Percentiles rank a stretch among this genome's conserved stretches.
These are phyloP conservation scores for Eumaeus atala DNA, from an alignment of 1,140 invertebrate species.

Conservation along the genomic window DNA sequence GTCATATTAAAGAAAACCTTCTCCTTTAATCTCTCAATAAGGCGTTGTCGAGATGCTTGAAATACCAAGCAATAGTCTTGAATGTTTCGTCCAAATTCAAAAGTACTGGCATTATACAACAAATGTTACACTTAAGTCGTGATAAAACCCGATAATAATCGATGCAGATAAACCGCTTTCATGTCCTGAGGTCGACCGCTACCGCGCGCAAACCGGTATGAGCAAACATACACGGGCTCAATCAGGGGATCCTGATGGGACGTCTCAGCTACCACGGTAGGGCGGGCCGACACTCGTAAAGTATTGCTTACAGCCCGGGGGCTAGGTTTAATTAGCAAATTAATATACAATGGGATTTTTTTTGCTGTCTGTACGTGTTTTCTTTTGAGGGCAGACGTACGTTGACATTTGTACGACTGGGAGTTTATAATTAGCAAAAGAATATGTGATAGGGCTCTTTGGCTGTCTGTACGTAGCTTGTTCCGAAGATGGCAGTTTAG, in stretches of 20 bases:
- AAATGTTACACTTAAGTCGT: conserved; percentile 3
- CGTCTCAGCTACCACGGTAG: conserved; percentile 31
- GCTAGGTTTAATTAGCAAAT: conserved; percentile 42
- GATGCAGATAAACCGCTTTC: conserved; percentile 1
- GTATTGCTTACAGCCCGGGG: conserved; percentile 47
- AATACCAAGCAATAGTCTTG: too few species aligned
- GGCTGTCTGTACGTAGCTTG: too few species aligned
- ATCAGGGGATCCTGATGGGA: conserved; percentile 57
- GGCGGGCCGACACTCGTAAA: conserved; percentile 51
- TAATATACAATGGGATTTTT: conserved; percentile 21
- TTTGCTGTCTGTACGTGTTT: neutral
- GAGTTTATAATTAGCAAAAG: too few species aligned
- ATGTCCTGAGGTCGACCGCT: conserved; percentile 5
- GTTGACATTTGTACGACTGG: too few species aligned
- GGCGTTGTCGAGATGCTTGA: too few species aligned
- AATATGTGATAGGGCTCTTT: too few species aligned
- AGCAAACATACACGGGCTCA: conserved; percentile 37
- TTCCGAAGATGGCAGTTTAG: too few species aligned
- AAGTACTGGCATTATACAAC: too few species aligned
- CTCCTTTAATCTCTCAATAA: too few species aligned
- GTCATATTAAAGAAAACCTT: too few species aligned
- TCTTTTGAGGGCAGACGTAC: too few species aligned
- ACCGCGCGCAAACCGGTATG: conserved; percentile 13
- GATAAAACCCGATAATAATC: conserved; percentile 2
- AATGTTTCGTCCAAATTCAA: too few species aligned